These are phyloP conservation scores for Magallana gigas DNA, from an alignment of 1,140 invertebrate species.

Conservation along the genomic window DNA sequence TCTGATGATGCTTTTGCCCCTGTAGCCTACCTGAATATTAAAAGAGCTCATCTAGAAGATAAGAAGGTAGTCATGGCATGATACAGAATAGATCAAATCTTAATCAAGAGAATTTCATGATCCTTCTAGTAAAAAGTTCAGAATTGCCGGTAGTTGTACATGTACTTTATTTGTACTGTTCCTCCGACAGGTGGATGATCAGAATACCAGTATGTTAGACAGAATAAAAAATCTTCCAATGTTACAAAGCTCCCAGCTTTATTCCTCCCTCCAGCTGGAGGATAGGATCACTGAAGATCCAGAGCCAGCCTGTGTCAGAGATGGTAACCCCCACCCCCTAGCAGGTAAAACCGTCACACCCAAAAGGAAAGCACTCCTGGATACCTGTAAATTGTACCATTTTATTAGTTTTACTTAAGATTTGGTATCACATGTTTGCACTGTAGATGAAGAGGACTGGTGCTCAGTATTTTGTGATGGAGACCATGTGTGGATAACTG, in stretches of 20 bases:
- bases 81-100: no score
- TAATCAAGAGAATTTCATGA: no score
- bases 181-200: background rate
- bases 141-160: no score
- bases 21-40: constrained; percentile 94
- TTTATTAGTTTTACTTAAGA: background rate
- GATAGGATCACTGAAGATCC: background rate
- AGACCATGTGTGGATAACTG: constrained; percentile 60
- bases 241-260: constrained; percentile 4
- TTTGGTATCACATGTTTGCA: no score
- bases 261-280: constrained; percentile 11
- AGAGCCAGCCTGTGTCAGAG: background rate
- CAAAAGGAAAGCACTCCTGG: no score
- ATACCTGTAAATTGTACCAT: no score
- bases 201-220: background rate
- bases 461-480: background rate
- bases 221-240: constrained; percentile 1
- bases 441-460: background rate
- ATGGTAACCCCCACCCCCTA: background rate
- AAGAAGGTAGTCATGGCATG: constrained; percentile 60
- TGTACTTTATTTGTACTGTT: no score
- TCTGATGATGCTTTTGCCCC: constrained; percentile 94
- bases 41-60: constrained; percentile 84
- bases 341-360: background rate
- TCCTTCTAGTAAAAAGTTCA: no score